Evolutionary conservation across 1,140 invertebrate species (phyloP), one percentile per base, ranked within the genome.

Genomic region (Pteromalus puparum): DNA sequence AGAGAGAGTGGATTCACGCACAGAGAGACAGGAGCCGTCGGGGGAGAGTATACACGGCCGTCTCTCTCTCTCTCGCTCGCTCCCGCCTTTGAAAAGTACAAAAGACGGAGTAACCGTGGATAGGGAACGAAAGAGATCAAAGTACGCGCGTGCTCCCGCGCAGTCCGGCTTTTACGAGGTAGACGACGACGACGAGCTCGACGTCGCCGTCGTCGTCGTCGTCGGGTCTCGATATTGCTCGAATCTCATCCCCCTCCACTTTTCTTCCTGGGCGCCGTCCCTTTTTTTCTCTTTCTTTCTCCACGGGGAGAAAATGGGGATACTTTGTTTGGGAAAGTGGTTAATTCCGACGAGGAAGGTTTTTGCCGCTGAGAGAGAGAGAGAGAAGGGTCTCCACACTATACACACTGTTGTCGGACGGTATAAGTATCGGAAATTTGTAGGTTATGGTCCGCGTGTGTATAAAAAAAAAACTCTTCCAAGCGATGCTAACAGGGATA

Each of bases 71-170:
- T 34, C 30, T 34, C 30, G 30, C 30, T 34, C 30, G 10, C 80
- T 34, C 18, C 67, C 70, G 81, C 46, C 73, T 83, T 76, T 68
- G 61, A 83, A 76, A 83, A 77, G 73, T 76, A 83, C 73, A 83
- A 83, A 83, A 83, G 74, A 83, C 73, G 74, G 53, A 6, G 21
- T 1, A 24, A 53, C 10, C 13, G 46, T 12, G n/a, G 46, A 38
- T 10, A 21, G 67, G 82, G 21, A 53, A 68, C 26, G 28, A 26
- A 9, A 68, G 30, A 88, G 87, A 90, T 89, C 89, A 90, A 90
- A 90, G 88, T 87, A 86, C 28, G 30, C n/a, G 6, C 30, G 46
- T 48, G 73, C 34, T 34, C 30, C 30, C 26, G 48, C 34, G 18
- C 65, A 79, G 77, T 79, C 61, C 76, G 24, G 67, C n/a, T 79